Evolutionary conservation across 2,113 vertebrate genomes (phyloP).

Genomic region (Herpailurus yagouaroundi): DNA sequence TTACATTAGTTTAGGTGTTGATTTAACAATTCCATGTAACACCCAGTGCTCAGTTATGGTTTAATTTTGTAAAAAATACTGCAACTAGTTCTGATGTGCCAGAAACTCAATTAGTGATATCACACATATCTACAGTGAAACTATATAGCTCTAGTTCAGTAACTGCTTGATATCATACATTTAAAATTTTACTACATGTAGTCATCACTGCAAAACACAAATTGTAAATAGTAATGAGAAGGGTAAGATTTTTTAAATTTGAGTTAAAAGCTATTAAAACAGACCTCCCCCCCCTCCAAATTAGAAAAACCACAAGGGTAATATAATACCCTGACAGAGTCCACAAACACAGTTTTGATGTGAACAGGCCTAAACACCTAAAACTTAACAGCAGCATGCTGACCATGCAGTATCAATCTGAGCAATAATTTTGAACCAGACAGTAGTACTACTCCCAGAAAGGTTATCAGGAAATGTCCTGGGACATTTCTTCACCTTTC

Average conservation of each 20-base stretch:
- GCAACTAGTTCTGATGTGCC: conserved; percentile 1
- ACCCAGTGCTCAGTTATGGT: neutral
- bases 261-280: conserved; percentile 5
- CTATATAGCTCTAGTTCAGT: neutral
- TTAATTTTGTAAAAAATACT: conserved; percentile 29
- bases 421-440: conserved; percentile 1
- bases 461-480: neutral
- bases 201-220: conserved; percentile 37
- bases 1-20: neutral
- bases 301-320: neutral
- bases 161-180: neutral
- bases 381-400: neutral
- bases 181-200: neutral
- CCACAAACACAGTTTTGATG: neutral
- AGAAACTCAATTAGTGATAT: conserved; percentile 11
- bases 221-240: conserved; percentile 1
- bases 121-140: neutral
- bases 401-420: neutral
- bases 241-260: neutral
- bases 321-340: neutral
- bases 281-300: neutral
- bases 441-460: neutral
- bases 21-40: neutral
- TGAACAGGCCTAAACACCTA: neutral
- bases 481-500: neutral